These are phyloP conservation scores for Xiphorhynchus erythropygius DNA, from an alignment of 2,797 vertebrate species.

Conservation along the genomic window DNA sequence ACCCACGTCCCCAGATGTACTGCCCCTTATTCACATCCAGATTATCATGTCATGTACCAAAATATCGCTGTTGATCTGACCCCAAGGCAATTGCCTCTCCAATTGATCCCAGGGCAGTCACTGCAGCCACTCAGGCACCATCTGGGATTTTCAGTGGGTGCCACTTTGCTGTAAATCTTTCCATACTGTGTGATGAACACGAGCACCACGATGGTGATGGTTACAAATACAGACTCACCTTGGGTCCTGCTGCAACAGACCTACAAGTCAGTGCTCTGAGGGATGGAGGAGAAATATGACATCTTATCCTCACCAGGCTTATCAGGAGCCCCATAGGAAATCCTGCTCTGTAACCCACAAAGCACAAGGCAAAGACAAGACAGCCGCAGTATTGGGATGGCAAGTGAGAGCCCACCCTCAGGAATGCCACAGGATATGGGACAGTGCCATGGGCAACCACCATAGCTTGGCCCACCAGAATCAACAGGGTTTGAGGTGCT, in stretches of 20 bases:
- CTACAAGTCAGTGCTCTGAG: background rate
- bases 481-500: background rate
- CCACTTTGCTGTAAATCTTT: background rate
- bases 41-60: background rate
- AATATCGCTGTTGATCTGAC: background rate
- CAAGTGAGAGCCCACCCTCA: background rate
- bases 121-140: background rate
- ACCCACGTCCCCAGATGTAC: background rate
- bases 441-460: background rate
- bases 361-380: background rate
- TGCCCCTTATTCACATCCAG: background rate
- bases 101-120: background rate
- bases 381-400: fast-evolving
- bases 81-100: background rate
- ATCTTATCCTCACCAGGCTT: background rate
- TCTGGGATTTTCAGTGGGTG: background rate
- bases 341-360: background rate
- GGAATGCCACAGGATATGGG: background rate
- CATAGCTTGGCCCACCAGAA: background rate
- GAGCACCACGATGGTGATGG: background rate
- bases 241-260: background rate
- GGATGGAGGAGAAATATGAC: background rate
- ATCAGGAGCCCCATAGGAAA: background rate
- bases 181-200: background rate
- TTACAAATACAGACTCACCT: background rate